Evolutionary conservation across 1,140 invertebrate genomes (phyloP).

Genomic region (Apis laboriosa): DNA sequence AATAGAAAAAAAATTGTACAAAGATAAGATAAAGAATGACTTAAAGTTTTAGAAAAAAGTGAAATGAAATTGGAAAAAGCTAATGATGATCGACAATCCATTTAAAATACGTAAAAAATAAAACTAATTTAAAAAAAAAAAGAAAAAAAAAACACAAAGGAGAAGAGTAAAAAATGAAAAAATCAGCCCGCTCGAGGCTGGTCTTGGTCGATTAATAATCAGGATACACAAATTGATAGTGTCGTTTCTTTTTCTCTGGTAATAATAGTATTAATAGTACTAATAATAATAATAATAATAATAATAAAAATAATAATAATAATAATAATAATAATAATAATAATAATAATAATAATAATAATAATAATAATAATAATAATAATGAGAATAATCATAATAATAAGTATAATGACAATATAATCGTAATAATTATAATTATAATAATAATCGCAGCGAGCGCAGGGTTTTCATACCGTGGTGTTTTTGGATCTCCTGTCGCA

Average conservation of each 20-base stretch:
- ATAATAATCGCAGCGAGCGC: slow-evolving; percentile 71
- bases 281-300: too few relatives aligned
- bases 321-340: too few relatives aligned
- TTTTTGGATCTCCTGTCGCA: slow-evolving; percentile 34
- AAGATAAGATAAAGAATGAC: background rate
- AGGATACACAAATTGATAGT: slow-evolving; percentile 43
- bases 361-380: too few relatives aligned
- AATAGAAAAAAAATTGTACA: background rate
- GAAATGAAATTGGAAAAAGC: background rate
- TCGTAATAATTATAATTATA: slow-evolving; percentile 62
- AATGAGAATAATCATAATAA: slow-evolving; percentile 61
- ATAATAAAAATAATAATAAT: too few relatives aligned
- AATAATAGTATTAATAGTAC: slow-evolving; percentile 70
- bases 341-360: too few relatives aligned
- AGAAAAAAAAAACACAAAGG: slow-evolving; percentile 9
- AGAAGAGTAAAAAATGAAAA: background rate
- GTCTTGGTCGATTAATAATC: slow-evolving; percentile 33
- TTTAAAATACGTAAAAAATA: background rate
- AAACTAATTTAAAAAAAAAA: background rate
- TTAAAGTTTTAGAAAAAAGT: background rate
- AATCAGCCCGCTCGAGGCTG: slow-evolving; percentile 51
- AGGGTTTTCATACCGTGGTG: slow-evolving; percentile 64
- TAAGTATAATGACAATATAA: slow-evolving; percentile 64
- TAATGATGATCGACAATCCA: background rate
- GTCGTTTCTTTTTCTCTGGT: slow-evolving; percentile 31